Conservation (phyloP, 2,888 invertebrate genomes). For the Pinctada fucata region DNA sequence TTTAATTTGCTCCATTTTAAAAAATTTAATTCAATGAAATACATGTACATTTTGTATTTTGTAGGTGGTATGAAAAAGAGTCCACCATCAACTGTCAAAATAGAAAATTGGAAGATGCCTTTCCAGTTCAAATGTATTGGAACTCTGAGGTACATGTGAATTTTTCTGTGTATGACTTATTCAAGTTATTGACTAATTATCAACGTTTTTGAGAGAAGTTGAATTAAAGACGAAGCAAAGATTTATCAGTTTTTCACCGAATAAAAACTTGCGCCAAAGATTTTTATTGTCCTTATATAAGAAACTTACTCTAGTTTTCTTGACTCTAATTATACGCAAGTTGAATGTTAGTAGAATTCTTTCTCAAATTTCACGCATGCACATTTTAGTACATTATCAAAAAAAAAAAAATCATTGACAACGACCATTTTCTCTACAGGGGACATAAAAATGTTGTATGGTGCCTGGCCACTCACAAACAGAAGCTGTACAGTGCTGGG, state of each 20-base stretch:
- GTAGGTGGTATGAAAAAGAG: conserved; percentile 28
- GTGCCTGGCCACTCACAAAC: conserved; percentile 59
- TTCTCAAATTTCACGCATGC: too few species aligned
- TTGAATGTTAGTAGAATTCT: too few species aligned
- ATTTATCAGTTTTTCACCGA: too few species aligned
- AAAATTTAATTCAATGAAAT: too few species aligned
- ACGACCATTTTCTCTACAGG: conserved; percentile 45
- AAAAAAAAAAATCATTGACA: too few species aligned
- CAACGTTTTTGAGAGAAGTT: background rate
- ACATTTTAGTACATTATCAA: too few species aligned
- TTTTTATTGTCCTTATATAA: too few species aligned
- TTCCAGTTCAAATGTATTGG: conserved; percentile 75
- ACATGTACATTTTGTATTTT: background rate
- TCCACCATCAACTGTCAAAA: conserved; percentile 42
- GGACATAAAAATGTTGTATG: conserved; percentile 69
- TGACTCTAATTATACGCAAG: too few species aligned
- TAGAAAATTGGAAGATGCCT: conserved; percentile 73
- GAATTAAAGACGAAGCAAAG: too few species aligned
- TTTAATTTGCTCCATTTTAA: too few species aligned
- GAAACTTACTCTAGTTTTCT: too few species aligned
- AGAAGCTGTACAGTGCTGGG: conserved; percentile 67
- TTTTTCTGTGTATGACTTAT: background rate
- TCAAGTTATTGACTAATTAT: background rate
- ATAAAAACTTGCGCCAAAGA: too few species aligned
- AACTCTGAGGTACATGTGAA: conserved; percentile 64